These are phyloP conservation scores for Dryobota labecula DNA, from an alignment of 2,888 invertebrate genomes.

Conservation along the genomic window DNA sequence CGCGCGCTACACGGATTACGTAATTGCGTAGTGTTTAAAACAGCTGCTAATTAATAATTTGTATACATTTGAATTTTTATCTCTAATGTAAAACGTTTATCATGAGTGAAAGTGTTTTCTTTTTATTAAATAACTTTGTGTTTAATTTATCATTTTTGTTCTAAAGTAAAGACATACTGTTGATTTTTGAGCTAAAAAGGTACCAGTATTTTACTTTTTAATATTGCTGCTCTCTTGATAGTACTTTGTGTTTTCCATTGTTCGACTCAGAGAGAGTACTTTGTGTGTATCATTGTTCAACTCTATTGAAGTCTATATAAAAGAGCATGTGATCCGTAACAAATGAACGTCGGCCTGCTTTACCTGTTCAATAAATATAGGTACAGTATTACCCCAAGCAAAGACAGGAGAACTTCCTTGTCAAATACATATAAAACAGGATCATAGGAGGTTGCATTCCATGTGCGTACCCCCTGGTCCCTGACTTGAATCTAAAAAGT, in stretches of 20 bases:
- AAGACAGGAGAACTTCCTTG: not conserved
- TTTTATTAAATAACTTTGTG: constrained; percentile 20
- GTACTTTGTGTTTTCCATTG: not conserved
- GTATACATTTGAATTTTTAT: constrained; percentile 8
- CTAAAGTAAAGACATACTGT: not conserved
- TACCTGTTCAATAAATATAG: not conserved
- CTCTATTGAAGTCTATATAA: not conserved
- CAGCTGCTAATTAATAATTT: constrained; percentile 4
- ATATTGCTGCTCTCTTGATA: not conserved
- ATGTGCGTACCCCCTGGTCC: too few relatives aligned
- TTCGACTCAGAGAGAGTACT: not conserved
- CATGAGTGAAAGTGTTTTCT: constrained; percentile 46
- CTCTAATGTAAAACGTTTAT: constrained; percentile 2
- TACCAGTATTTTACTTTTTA: not conserved
- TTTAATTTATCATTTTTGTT: not conserved
- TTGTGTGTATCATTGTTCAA: not conserved
- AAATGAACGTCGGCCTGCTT: not conserved
- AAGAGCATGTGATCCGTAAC: not conserved
- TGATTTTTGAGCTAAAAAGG: not conserved
- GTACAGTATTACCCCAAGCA: not conserved
- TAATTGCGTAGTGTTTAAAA: constrained; percentile 25
- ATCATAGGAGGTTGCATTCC: not conserved
- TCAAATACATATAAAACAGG: not conserved
- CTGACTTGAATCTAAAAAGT: too few relatives aligned
- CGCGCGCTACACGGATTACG: constrained; percentile 39